phyloP scores from a whole-genome alignment of 2,113 vertebrate genomes.

The Oryzias melastigma region DNA sequence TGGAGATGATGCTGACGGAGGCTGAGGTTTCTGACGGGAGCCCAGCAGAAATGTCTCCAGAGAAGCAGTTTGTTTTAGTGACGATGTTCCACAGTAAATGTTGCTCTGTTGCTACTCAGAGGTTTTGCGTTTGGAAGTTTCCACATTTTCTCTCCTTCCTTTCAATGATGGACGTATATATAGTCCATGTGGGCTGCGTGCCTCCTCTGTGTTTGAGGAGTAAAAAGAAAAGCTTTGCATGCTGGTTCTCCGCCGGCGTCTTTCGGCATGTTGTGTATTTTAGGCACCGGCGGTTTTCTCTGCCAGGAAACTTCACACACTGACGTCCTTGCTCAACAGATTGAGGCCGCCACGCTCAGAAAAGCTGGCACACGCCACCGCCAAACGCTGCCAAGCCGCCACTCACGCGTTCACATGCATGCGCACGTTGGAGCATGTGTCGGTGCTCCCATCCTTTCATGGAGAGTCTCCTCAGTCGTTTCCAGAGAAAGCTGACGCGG shows the following conservation, averaged over 20 bases:
- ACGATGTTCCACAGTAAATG: too few relatives aligned
- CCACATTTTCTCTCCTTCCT: too few relatives aligned
- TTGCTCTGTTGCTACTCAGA: too few relatives aligned
- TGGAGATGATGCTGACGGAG: too few relatives aligned
- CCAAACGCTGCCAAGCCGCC: slow-evolving; percentile 30
- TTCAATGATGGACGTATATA: too few relatives aligned
- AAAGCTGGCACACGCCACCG: slow-evolving; percentile 24
- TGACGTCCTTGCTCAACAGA: slow-evolving; percentile 66
- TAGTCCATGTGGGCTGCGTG: too few relatives aligned
- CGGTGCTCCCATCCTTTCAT: slow-evolving; percentile 22
- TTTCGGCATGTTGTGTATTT: too few relatives aligned
- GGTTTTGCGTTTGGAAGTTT: too few relatives aligned
- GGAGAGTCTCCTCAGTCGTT: slow-evolving; percentile 27
- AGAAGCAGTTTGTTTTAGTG: slow-evolving; percentile 14
- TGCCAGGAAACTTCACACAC: slow-evolving; percentile 59
- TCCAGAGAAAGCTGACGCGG: slow-evolving; percentile 39
- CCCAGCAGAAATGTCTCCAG: background rate
- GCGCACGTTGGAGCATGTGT: background rate
- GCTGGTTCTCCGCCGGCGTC: too few relatives aligned
- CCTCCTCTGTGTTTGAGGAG: too few relatives aligned
- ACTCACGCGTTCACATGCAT: slow-evolving; percentile 14
- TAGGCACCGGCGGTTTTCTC: background rate
- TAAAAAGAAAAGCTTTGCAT: too few relatives aligned
- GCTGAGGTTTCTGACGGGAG: too few relatives aligned
- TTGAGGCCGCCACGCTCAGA: slow-evolving; percentile 35